These are phyloP conservation scores for Sinopyrophorus schimmeli DNA, from an alignment of 2,888 invertebrate species.

Conservation along the genomic window DNA sequence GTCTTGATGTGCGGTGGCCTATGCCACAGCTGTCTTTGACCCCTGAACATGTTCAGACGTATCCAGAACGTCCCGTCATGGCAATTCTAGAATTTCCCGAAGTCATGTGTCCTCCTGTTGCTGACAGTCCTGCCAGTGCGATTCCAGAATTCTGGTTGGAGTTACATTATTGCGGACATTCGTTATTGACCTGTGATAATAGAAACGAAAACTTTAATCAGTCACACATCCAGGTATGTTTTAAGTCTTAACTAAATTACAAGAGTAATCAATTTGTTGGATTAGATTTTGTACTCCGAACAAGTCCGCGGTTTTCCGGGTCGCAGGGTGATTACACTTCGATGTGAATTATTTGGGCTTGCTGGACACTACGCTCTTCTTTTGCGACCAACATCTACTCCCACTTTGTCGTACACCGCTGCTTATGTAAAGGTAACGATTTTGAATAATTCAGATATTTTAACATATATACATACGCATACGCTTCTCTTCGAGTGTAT, in stretches of 20 bases:
- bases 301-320: conserved; percentile 75
- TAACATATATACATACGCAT: too few relatives aligned
- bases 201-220: conserved; percentile 47
- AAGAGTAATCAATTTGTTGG: conserved; percentile 20
- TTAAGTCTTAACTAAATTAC: neutral
- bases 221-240: conserved; percentile 56
- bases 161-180: conserved; percentile 78
- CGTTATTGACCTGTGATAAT: conserved; percentile 71
- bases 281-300: conserved; percentile 74
- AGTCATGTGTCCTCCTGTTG: conserved; percentile 68
- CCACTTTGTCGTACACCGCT: conserved; percentile 66
- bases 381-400: conserved; percentile 68
- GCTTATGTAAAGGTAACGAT: conserved; percentile 72
- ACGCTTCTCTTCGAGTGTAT: too few relatives aligned
- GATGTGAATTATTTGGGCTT: conserved; percentile 80
- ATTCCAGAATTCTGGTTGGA: conserved; percentile 76
- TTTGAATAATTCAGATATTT: too few relatives aligned
- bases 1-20: conserved; percentile 83
- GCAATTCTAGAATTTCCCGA: conserved; percentile 77
- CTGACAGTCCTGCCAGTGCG: conserved; percentile 58
- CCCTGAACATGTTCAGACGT: conserved; percentile 77
- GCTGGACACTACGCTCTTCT: conserved; percentile 81
- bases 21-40: conserved; percentile 70
- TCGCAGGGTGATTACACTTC: conserved; percentile 67
- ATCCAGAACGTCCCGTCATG: conserved; percentile 74